phyloP scores from a whole-genome alignment of 2,888 invertebrate species.

The Cecidostiba fungosa region DNA sequence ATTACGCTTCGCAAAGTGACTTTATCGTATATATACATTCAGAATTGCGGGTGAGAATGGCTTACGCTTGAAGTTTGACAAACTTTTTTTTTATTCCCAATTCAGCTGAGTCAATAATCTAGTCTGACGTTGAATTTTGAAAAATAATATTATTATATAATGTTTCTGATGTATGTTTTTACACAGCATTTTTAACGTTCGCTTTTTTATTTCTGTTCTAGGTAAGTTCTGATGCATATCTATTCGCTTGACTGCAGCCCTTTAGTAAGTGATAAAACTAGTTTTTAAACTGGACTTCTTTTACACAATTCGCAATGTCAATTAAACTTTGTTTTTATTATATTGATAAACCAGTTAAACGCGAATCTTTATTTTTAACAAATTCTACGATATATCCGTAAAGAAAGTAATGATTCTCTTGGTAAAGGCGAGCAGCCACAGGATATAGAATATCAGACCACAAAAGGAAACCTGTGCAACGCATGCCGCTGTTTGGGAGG shows the following conservation, averaged over 20 bases:
- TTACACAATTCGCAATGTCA: neutral
- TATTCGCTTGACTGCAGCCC: neutral
- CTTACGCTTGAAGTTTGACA: neutral
- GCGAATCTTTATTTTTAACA: neutral
- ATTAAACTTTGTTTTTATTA: neutral
- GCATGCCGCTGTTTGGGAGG: neutral
- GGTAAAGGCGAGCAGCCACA: neutral
- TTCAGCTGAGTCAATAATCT: neutral
- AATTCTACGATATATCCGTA: neutral
- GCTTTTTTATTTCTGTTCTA: conserved; percentile 19
- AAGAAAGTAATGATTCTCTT: conserved; percentile 7
- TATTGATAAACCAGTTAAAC: neutral
- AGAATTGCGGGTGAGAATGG: neutral
- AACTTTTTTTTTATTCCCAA: neutral
- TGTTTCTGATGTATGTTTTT: neutral
- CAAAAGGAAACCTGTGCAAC: conserved; percentile 9
- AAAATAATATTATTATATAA: neutral
- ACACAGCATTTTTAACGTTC: neutral
- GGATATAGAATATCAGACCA: conserved; percentile 6
- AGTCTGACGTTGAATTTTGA: neutral
- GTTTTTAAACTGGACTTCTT: neutral
- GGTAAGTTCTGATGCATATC: neutral
- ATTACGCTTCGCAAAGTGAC: neutral
- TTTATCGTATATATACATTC: neutral
- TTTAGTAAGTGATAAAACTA: neutral